phyloP scores from a whole-genome alignment of 2,888 invertebrate species.

The Ethmia dodecea region DNA sequence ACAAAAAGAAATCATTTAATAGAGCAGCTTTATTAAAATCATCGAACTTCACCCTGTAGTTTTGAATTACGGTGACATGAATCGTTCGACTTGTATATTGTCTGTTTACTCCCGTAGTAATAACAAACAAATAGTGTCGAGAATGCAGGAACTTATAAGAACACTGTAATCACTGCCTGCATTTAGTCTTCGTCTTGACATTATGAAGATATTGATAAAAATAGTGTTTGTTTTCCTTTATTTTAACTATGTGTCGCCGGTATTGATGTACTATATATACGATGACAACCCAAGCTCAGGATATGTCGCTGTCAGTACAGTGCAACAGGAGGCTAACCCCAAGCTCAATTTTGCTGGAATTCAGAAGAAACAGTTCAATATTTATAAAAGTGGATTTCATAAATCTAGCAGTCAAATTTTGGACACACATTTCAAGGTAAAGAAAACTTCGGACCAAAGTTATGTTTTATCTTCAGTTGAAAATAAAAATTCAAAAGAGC shows the following conservation, averaged over 20 bases:
- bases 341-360: constrained; percentile 19
- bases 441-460: constrained; percentile 26
- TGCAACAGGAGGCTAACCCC: too few relatives aligned
- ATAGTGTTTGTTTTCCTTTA: constrained; percentile 28
- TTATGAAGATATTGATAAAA: constrained; percentile 36
- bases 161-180: constrained; percentile 16
- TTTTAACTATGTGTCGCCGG: constrained; percentile 26
- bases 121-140: constrained; percentile 27
- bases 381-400: constrained; percentile 24
- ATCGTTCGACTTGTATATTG: constrained; percentile 1
- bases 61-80: too few relatives aligned
- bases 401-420: constrained; percentile 31
- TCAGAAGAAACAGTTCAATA: constrained; percentile 33
- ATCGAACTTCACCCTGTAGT: too few relatives aligned
- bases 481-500: too few relatives aligned
- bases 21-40: too few relatives aligned
- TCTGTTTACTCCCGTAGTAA: constrained; percentile 32
- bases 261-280: constrained; percentile 34
- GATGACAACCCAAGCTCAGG: constrained; percentile 35
- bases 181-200: constrained; percentile 26
- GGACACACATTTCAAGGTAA: constrained; percentile 39
- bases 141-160: constrained; percentile 40
- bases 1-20: too few relatives aligned
- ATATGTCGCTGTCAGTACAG: constrained; percentile 30
- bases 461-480: too few relatives aligned